These are phyloP conservation scores for Myotis pilosus DNA, from an alignment of 2,797 vertebrate species.

Conservation along the genomic window DNA sequence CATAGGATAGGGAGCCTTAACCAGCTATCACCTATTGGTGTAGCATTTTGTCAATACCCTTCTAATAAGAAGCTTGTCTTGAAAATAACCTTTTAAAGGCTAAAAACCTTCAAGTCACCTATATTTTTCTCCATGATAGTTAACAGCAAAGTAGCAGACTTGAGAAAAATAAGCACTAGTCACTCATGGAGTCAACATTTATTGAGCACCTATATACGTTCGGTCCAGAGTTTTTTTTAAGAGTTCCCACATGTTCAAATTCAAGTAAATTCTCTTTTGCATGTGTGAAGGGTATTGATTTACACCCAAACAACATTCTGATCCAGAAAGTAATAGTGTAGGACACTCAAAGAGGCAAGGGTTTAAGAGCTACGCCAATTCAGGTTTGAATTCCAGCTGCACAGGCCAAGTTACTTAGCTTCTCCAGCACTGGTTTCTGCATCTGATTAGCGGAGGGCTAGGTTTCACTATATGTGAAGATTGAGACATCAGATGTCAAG, in stretches of 20 bases:
- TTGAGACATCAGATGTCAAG: neutral
- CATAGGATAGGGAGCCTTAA: neutral
- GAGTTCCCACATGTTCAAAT: neutral
- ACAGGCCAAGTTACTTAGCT: neutral
- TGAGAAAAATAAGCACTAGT: neutral
- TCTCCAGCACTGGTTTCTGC: neutral
- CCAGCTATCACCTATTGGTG: neutral
- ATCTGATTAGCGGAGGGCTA: neutral
- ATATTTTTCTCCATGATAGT: neutral
- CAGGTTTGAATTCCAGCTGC: neutral
- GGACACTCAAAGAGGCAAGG: neutral
- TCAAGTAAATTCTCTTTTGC: neutral
- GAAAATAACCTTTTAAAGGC: conserved; percentile 38
- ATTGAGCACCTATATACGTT: neutral
- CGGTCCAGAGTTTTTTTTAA: neutral
- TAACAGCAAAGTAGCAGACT: neutral
- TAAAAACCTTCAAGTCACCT: neutral
- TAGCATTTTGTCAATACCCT: neutral
- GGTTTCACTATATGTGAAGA: neutral
- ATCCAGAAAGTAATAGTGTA: neutral
- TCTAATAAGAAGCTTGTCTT: neutral
- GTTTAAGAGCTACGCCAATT: neutral
- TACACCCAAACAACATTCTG: neutral
- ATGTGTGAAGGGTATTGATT: neutral
- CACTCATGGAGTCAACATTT: neutral